Evolutionary conservation across 2,888 invertebrate species (phyloP), one percentile per base, ranked within the genome.

Genomic region (Xestia rhomboidea): DNA sequence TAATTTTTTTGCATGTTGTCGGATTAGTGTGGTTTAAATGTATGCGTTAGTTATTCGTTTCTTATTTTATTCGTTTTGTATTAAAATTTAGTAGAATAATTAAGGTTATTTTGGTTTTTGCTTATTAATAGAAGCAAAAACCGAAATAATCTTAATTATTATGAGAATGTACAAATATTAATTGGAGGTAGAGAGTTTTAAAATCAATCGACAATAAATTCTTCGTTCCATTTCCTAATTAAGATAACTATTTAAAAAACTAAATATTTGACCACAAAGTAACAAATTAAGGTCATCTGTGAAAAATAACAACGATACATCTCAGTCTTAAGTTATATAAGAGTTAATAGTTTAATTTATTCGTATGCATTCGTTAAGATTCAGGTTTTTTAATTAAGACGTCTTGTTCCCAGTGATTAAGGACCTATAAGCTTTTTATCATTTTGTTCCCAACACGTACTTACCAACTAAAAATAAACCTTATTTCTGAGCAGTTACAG

Each of bases 341-440:
- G 67, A 79, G 78, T 87, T 88, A 88, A 89, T 89, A 89, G 88
- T 88, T 87, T 91, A 90, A 92, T 92, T 90, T 91, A 93, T 91
- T 90, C 91, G 83, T 84, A 80, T 86, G 70, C 63, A 76, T 84
- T 88, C 85, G 83, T 90, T 89, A 85, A 82, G 85, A 89, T 91
- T 91, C 91, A 88, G 84, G 90, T 90, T 93, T 78, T 93, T 93
- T 94, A 95, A 95, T 95, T 93, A 94, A 94, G 93, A 89, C 92
- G 88, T 94, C 93, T 94, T 90, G 93, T 94, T 93, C 87, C 86
- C 87, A 84, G 89, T 92, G 91, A 93, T 93, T 93, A 92, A 93
- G 91, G 91, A 89, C 81, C 83, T 89, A 24, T 89, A 90, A 89
- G 87, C 84, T 89, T 91, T 91, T 92, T 92, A 90, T 92, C 87